Conservation (phyloP, 2,888 invertebrate genomes). For the Eupsilia transversa region DNA sequence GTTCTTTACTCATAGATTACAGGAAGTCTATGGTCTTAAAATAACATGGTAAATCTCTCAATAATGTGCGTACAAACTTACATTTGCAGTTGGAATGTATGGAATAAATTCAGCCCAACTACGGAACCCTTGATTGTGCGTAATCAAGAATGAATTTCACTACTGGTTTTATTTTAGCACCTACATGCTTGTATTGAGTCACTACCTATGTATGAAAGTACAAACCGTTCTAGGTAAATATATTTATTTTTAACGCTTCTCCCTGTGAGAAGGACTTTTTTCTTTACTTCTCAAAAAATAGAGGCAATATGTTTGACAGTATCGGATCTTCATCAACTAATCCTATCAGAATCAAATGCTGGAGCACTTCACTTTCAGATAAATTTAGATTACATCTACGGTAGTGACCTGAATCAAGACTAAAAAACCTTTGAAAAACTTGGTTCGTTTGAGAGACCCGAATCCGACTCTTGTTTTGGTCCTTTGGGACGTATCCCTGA, state of each 20-base stretch:
- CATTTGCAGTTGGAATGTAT: too few species aligned
- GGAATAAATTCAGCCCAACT: too few species aligned
- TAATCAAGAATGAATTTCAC: slow-evolving; percentile 25
- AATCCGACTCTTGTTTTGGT: not conserved
- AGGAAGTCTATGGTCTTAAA: too few species aligned
- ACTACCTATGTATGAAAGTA: not conserved
- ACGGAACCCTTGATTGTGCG: too few species aligned
- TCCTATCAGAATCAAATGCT: not conserved
- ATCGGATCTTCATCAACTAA: not conserved
- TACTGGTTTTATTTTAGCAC: slow-evolving; percentile 25
- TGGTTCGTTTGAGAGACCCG: not conserved
- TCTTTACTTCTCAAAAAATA: too few species aligned
- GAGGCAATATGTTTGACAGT: not conserved
- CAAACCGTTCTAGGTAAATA: not conserved
- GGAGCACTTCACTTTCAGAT: not conserved
- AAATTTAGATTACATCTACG: not conserved
- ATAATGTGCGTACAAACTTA: too few species aligned
- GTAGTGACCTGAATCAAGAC: not conserved
- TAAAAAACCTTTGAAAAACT: not conserved
- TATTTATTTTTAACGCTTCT: not conserved
- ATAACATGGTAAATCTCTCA: too few species aligned
- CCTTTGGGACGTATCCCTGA: slow-evolving; percentile 10
- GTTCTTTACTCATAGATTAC: too few species aligned
- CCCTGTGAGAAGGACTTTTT: not conserved
- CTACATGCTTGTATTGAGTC: not conserved